A percentile compares a stretch with the other conserved stretches of the same genome.
Conservation (phyloP, 1,140 invertebrate species). For the Drosophila chauvacae region DNA sequence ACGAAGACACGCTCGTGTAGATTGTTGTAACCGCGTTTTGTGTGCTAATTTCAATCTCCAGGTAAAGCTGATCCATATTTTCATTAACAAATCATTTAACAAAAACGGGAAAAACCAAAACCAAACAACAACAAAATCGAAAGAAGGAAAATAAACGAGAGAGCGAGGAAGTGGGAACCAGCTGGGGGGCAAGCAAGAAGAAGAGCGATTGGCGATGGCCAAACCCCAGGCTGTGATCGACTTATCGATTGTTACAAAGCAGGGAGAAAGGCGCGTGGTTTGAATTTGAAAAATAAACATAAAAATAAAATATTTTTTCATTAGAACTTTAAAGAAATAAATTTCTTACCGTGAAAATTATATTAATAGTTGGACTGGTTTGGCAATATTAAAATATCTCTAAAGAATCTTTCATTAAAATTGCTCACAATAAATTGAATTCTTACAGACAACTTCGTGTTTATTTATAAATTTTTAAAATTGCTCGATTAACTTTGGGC, state of each 20-base stretch:
- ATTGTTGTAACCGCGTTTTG: constrained; percentile 69
- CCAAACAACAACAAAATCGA: constrained; percentile 28
- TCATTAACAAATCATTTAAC: constrained; percentile 61
- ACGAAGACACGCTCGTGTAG: constrained; percentile 73
- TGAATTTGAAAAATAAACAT: neutral
- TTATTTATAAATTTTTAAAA: no score
- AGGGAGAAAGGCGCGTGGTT: neutral
- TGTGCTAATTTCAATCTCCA: constrained; percentile 79
- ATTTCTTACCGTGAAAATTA: neutral
- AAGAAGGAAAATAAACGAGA: constrained; percentile 32
- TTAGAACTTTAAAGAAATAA: neutral
- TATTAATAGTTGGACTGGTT: neutral
- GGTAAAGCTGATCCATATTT: constrained; percentile 79
- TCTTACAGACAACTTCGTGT: neutral
- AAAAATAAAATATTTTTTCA: neutral
- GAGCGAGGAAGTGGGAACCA: constrained; percentile 26
- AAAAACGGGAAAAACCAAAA: constrained; percentile 57
- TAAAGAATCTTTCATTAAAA: no score
- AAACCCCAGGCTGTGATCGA: neutral
- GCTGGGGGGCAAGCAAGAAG: constrained; percentile 28
- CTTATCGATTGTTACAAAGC: constrained; percentile 3
- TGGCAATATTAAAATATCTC: no score
- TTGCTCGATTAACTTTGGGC: neutral
- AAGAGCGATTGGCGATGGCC: neutral
- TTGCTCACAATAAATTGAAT: no score